Evolutionary conservation across 2,797 vertebrate genomes (phyloP), one percentile per base, ranked within the genome.

Genomic region (Anguilla megastoma): DNA sequence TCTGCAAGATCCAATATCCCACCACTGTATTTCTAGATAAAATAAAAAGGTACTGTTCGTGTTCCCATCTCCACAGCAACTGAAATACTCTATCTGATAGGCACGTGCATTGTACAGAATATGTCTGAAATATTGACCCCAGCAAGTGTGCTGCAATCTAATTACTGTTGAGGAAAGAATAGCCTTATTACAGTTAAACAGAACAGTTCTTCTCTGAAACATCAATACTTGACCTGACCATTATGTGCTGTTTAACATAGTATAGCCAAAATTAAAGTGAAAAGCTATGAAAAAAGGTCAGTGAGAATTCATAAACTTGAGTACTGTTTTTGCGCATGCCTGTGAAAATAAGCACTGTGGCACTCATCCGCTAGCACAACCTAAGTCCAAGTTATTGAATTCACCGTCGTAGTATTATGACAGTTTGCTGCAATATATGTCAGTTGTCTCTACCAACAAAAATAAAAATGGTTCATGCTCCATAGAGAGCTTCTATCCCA

Each of bases 1-100:
- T 85, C 89, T 92, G 91, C 93, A 86, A 92, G 90, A 92, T 92
- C 88, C 86, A 91, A 91, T 91, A 92, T 92, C 89, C 92, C 90
- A 89, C 90, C 63, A 88, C 79, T 88, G 86, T 91, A 90, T 93
- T 93, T 93, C 86, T 92, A 91, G 93, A 90, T 89, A 86, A 93
- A 90, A 86, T 90, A 87, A 89, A 89, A 88, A 45, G 91, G 88
- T 92, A 58, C 85, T 90, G 89, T 91, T 82, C 87, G 76, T 91
- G 90, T 92, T 89, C 90, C 52, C 30, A 86, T 82, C 52, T 85
- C 16, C 48, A 88, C 90, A 89, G 60, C 66, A 88, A 85, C 87
- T 16, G 71, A 9, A 85, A 16, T 18, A 56, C 88, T 88, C 66
- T 50, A 82, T 48, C 21, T 91, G 92, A 92, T 92, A 93, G 92